A percentile compares a stretch with the other conserved stretches of the same genome.
These are phyloP conservation scores for Silurus aristotelis DNA, from an alignment of 2,797 vertebrate species.

Conservation along the genomic window DNA sequence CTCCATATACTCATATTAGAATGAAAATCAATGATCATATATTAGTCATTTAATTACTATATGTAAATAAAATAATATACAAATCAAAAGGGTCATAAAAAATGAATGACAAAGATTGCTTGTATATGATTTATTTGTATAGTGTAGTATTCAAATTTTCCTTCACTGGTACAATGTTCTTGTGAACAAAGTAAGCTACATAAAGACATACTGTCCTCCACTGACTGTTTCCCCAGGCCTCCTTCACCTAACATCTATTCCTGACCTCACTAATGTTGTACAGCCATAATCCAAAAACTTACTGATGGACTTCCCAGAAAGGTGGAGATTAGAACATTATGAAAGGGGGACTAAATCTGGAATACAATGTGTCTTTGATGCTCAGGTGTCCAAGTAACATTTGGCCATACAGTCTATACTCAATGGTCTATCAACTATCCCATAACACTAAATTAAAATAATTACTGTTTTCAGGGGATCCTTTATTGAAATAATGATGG, in stretches of 20 bases:
- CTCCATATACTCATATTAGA: background rate
- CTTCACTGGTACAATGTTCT: too few species aligned
- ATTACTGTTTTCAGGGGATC: background rate
- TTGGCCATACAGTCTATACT: background rate
- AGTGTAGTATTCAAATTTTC: too few species aligned
- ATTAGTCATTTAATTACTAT: background rate
- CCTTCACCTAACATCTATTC: background rate
- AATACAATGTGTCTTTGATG: background rate
- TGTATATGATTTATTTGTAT: too few species aligned
- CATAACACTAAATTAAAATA: background rate
- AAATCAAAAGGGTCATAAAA: background rate
- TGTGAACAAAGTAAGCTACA: too few species aligned
- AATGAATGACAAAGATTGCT: background rate
- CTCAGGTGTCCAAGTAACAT: background rate
- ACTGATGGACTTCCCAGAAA: background rate
- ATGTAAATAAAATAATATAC: background rate
- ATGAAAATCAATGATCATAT: background rate
- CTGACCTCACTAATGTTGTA: background rate
- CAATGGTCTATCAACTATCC: background rate
- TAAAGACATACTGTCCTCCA: background rate
- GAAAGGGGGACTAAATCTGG: background rate
- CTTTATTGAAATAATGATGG: background rate
- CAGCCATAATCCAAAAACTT: background rate
- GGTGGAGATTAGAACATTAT: background rate
- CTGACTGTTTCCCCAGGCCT: background rate